Conservation (phyloP, 2,888 invertebrate genomes). For the Drosophila meridionalis region DNA sequence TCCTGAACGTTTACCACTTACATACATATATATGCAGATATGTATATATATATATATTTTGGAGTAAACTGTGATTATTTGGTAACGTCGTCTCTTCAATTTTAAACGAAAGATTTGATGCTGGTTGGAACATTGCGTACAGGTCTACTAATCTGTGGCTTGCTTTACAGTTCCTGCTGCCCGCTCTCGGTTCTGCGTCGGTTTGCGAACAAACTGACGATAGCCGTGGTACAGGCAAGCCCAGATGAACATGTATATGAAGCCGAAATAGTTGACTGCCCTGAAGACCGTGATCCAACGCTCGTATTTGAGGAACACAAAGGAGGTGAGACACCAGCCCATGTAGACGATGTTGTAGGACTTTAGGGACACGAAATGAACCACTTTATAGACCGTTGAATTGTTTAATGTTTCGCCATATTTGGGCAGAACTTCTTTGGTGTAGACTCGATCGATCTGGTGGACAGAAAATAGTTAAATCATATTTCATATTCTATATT, state of each 20-base stretch:
- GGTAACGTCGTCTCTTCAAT: slow-evolving; percentile 6
- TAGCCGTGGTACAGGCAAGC: slow-evolving; percentile 62
- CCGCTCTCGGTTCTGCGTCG: not conserved
- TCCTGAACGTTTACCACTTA: slow-evolving; percentile 7
- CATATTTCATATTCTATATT: not conserved
- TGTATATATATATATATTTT: not conserved
- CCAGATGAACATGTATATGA: slow-evolving; percentile 89
- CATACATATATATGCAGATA: not conserved
- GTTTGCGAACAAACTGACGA: slow-evolving; percentile 23
- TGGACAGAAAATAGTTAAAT: not conserved
- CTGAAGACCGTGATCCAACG: slow-evolving; percentile 89
- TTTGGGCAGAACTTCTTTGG: slow-evolving; percentile 62
- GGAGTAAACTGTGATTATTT: slow-evolving; percentile 1
- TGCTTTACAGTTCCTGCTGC: slow-evolving; percentile 22
- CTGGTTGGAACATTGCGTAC: not conserved
- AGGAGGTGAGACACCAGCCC: slow-evolving; percentile 93
- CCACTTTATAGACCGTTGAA: slow-evolving; percentile 75
- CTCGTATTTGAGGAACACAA: slow-evolving; percentile 89
- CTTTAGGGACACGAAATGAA: slow-evolving; percentile 88
- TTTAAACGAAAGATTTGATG: not conserved
- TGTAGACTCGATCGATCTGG: slow-evolving; percentile 75
- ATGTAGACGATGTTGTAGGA: slow-evolving; percentile 92
- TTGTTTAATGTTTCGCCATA: slow-evolving; percentile 71
- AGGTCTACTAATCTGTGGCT: slow-evolving; percentile 47
- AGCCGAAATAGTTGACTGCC: slow-evolving; percentile 89